phyloP scores from a whole-genome alignment of 2,888 invertebrate genomes.

The Sclerodermus sp. region DNA sequence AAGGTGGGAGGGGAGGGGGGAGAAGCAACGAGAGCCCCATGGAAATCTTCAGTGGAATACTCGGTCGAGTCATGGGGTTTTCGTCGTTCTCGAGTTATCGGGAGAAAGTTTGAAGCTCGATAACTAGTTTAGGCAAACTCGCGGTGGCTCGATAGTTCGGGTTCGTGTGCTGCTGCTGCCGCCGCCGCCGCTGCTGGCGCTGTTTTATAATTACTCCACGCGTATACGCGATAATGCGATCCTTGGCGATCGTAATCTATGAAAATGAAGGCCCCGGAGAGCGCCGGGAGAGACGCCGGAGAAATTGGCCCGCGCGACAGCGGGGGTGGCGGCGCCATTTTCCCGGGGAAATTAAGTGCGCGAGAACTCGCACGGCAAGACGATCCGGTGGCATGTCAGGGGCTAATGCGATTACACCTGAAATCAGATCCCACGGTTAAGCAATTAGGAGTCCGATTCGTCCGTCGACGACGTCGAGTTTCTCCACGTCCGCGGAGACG shows the following conservation, averaged over 20 bases:
- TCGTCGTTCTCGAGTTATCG: too few species aligned
- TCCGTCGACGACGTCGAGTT: too few species aligned
- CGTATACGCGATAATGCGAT: slow-evolving; percentile 10
- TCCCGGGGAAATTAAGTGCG: slow-evolving; percentile 29
- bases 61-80: too few species aligned
- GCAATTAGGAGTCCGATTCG: slow-evolving; percentile 48
- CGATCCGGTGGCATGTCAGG: slow-evolving; percentile 42
- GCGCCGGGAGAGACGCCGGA: not conserved
- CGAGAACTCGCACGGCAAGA: slow-evolving; percentile 36
- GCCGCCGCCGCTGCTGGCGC: too few species aligned
- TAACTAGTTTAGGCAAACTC: too few species aligned
- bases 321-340: slow-evolving; percentile 4
- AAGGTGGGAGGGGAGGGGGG: too few species aligned
- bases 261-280: slow-evolving; percentile 16
- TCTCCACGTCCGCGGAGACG: slow-evolving; percentile 23
- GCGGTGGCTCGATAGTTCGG: too few species aligned
- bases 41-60: too few species aligned
- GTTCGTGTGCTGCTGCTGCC: too few species aligned
- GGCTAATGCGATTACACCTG: slow-evolving; percentile 46
- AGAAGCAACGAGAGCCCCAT: too few species aligned
- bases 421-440: slow-evolving; percentile 50
- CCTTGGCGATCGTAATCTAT: slow-evolving; percentile 24
- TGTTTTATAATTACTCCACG: slow-evolving; percentile 12
- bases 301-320: slow-evolving; percentile 15
- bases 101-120: too few species aligned